A percentile compares a stretch with the other conserved stretches of the same genome.
phyloP scores from a whole-genome alignment of 2,888 invertebrate species.

The Meandrusa payeni region DNA sequence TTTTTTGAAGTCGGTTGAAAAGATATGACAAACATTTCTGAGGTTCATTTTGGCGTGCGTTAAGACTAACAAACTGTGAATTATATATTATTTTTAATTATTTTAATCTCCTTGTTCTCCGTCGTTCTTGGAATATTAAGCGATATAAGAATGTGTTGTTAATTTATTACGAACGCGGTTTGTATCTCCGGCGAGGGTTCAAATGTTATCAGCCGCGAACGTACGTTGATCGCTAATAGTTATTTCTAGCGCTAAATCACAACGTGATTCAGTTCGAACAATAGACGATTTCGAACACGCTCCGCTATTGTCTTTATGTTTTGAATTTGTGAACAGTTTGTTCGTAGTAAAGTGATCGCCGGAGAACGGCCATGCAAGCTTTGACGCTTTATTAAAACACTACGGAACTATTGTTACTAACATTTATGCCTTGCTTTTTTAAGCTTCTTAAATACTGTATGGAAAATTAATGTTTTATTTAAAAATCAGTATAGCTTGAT shows the following conservation, averaged over 20 bases:
- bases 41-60: too few species aligned
- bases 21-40: too few species aligned
- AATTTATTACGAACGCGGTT: background rate
- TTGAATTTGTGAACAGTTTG: constrained; percentile 24
- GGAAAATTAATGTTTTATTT: too few species aligned
- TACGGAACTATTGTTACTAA: background rate
- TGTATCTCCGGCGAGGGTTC: constrained; percentile 11
- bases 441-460: too few species aligned
- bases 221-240: constrained; percentile 29
- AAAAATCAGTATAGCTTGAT: too few species aligned
- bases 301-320: constrained; percentile 32
- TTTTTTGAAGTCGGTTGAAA: too few species aligned
- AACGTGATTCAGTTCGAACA: constrained; percentile 41
- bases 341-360: background rate
- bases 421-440: too few species aligned
- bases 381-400: constrained; percentile 1
- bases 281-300: constrained; percentile 35
- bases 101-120: too few species aligned
- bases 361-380: background rate
- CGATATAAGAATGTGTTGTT: constrained; percentile 7
- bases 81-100: too few species aligned
- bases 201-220: constrained; percentile 31
- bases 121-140: constrained; percentile 1
- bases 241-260: constrained; percentile 37
- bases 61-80: too few species aligned